Base-by-base conservation (phyloP, 2,888 invertebrate genomes). In the Caenorhabditis sulstoni region DNA sequence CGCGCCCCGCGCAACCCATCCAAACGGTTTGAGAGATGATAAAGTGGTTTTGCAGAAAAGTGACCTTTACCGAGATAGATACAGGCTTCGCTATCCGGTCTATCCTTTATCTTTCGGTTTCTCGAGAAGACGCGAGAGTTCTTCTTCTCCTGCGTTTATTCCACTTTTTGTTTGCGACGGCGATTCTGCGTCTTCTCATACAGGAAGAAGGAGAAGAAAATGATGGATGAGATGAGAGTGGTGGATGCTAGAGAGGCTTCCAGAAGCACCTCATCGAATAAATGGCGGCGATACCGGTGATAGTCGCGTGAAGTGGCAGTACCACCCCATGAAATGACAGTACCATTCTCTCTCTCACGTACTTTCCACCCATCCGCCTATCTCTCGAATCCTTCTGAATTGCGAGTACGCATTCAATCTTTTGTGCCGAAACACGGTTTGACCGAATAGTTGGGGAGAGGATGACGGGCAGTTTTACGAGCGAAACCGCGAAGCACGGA, bases 41-140 rank as follows among this genome's bases (percentile, higher is more conserved):
- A 61, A 70, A 55, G 61, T 53, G 29, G 55, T 71, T 55, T 64
- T 71, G 71, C 71, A 71, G 64, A 49, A 71, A 71, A 71, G 71
- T 71, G 71, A 71, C 71, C 71, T 71, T 71, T 71, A 29, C 57
- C 71, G 62, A 71, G 39, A 71, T 7, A 29, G 3, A 3, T 7
- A 5, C 62, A 47, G 71, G 71, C 61, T 71, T 71, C 49, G 61
- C 49, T 29, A 64, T 71, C 71, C 71, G 71, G 71, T 70, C 47
- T n/a, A n/a, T n/a, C n/a, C n/a, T n/a, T n/a, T n/a, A n/a, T n/a
- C n/a, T n/a, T n/a, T 52, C 49, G 29, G 29, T 29, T 3, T 57
- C 70, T 45, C 59, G 70, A 29, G 29, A 7, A 29, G 29, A 7
- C 3, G 29, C 4, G 7, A 7, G 29, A 29, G 29, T 47, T 9